phyloP scores from a whole-genome alignment of 2,113 vertebrate species.

The Leptobrachium leishanense region DNA sequence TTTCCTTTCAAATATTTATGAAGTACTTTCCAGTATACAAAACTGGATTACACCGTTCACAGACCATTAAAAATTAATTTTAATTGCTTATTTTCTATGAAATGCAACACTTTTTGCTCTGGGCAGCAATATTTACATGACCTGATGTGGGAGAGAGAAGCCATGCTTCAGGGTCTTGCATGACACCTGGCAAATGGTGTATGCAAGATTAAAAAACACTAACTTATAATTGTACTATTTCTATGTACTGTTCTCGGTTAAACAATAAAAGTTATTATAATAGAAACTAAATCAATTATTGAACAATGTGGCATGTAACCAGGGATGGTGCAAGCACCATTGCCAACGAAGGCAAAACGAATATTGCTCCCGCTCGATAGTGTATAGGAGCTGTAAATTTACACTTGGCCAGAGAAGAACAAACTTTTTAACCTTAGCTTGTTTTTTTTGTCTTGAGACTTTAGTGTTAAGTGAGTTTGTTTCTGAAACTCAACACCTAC shows the following conservation, averaged over 20 bases:
- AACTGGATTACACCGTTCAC: conserved; percentile 23
- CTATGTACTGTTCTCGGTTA: neutral
- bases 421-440: no score
- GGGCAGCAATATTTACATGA: conserved; percentile 32
- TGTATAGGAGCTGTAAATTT: no score
- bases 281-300: neutral
- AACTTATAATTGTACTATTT: neutral
- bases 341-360: no score
- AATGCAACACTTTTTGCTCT: conserved; percentile 15
- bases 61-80: conserved; percentile 37
- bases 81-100: conserved; percentile 25
- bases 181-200: conserved; percentile 23
- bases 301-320: neutral
- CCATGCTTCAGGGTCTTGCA: neutral
- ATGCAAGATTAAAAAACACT: conserved; percentile 3
- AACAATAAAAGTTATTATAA: neutral
- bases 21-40: conserved; percentile 9
- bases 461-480: no score
- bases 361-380: no score
- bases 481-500: no score
- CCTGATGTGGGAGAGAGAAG: conserved; percentile 13
- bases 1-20: conserved; percentile 40
- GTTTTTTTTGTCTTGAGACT: no score
- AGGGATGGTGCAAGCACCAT: neutral
- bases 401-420: no score